Percentiles rank a stretch among this genome's conserved stretches.
These are phyloP conservation scores for Sparidentex hasta DNA, from an alignment of 2,797 vertebrate genomes.

Conservation along the genomic window DNA sequence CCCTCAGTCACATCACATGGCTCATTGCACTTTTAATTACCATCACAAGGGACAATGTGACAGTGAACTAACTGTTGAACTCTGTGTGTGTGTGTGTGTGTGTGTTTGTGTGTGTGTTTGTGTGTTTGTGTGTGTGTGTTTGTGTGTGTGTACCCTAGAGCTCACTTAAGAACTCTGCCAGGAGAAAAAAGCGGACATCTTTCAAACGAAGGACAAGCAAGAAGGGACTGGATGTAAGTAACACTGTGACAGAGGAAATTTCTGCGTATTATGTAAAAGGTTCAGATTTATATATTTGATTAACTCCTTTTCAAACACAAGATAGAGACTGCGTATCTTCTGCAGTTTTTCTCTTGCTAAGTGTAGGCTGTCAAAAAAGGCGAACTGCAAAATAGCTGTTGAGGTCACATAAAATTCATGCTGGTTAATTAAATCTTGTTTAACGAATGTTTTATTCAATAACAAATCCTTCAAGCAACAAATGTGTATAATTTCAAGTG, in stretches of 20 bases:
- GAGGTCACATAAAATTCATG: too few species aligned
- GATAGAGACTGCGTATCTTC: too few species aligned
- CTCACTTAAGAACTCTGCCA: constrained; percentile 95
- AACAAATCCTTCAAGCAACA: too few species aligned
- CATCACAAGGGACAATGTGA: constrained; percentile 62
- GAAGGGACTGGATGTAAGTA: constrained; percentile 95
- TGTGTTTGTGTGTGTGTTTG: constrained; percentile 25
- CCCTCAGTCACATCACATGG: constrained; percentile 59
- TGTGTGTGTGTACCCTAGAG: constrained; percentile 84
- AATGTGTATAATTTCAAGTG: too few species aligned
- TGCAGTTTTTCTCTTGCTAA: too few species aligned
- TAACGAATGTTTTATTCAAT: too few species aligned
- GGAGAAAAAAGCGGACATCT: constrained; percentile 97
- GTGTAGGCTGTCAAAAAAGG: too few species aligned
- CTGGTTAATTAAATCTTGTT: too few species aligned
- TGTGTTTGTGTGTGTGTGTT: constrained; percentile 29
- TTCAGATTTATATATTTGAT: background rate
- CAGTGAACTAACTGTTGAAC: constrained; percentile 66
- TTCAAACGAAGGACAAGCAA: constrained; percentile 98
- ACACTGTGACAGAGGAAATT: background rate
- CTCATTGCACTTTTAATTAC: constrained; percentile 72
- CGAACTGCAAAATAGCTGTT: too few species aligned
- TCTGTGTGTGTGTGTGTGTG: constrained; percentile 18
- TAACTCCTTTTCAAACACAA: background rate
- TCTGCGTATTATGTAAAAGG: too few species aligned